Percentiles rank a stretch among this genome's conserved stretches.
Conservation (phyloP, 1,140 invertebrate genomes). For the Streblospio benedicti region DNA sequence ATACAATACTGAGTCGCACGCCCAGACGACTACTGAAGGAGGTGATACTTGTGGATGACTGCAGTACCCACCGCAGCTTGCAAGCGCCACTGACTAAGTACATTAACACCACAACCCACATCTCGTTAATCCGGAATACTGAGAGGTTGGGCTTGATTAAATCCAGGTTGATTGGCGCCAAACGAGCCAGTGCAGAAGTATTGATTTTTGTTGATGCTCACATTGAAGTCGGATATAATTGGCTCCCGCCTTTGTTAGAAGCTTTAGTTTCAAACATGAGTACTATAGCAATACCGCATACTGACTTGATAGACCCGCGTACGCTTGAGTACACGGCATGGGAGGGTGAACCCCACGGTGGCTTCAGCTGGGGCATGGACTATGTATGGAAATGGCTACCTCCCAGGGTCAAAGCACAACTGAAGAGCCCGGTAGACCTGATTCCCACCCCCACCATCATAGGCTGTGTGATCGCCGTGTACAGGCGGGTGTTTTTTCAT, state of each 20-base stretch:
- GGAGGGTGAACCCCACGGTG: conserved; percentile 51
- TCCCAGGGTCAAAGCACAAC: conserved; percentile 53
- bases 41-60: conserved; percentile 86
- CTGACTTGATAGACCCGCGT: neutral
- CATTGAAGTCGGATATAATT: conserved; percentile 88
- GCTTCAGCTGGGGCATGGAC: conserved; percentile 94
- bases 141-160: conserved; percentile 76
- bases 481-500: conserved; percentile 53
- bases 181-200: conserved; percentile 71
- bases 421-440: neutral
- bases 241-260: conserved; percentile 79
- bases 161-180: conserved; percentile 73
- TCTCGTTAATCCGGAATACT: conserved; percentile 63
- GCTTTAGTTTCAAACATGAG: conserved; percentile 59
- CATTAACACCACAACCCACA: conserved; percentile 60
- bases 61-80: neutral
- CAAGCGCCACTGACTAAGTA: conserved; percentile 50
- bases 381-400: conserved; percentile 71
- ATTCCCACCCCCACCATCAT: conserved; percentile 63
- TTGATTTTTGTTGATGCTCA: conserved; percentile 92
- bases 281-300: conserved; percentile 3
- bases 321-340: neutral
- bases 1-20: conserved; percentile 79
- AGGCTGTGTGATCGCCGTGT: conserved; percentile 37
- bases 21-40: conserved; percentile 69